A percentile compares a stretch with the other conserved stretches of the same genome.
These are phyloP conservation scores for Perognathus longimembris DNA, from an alignment of 2,113 vertebrate genomes.

Conservation along the genomic window DNA sequence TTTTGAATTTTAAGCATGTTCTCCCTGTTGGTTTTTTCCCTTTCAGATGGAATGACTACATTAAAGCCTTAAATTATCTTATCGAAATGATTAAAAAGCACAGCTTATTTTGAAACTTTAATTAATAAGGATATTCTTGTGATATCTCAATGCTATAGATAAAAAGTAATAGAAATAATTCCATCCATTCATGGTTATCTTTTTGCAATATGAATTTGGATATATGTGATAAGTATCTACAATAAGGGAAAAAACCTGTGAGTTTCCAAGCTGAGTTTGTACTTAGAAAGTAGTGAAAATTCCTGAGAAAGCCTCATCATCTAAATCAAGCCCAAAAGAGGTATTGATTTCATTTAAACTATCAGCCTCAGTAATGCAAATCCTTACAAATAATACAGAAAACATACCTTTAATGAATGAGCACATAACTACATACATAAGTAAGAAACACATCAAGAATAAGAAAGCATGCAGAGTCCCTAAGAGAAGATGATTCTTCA, in stretches of 20 bases:
- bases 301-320: background rate
- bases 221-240: background rate
- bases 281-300: background rate
- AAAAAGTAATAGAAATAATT: constrained; percentile 33
- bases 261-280: background rate
- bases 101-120: too few relatives aligned
- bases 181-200: background rate
- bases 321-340: background rate
- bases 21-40: background rate
- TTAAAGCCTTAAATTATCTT: constrained; percentile 5
- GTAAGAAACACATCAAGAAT: background rate
- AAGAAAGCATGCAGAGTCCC: background rate
- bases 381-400: background rate
- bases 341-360: background rate
- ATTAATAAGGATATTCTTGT: background rate
- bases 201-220: background rate
- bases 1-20: constrained; percentile 39
- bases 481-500: background rate
- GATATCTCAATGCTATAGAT: background rate
- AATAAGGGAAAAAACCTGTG: background rate
- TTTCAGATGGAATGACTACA: background rate
- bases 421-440: background rate
- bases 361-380: background rate
- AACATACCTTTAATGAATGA: background rate
- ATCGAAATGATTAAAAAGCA: background rate